Percentiles rank a stretch among this genome's conserved stretches.
Evolutionary conservation across 2,113 vertebrate species (phyloP).

Genomic region (Nettapus auritus): DNA sequence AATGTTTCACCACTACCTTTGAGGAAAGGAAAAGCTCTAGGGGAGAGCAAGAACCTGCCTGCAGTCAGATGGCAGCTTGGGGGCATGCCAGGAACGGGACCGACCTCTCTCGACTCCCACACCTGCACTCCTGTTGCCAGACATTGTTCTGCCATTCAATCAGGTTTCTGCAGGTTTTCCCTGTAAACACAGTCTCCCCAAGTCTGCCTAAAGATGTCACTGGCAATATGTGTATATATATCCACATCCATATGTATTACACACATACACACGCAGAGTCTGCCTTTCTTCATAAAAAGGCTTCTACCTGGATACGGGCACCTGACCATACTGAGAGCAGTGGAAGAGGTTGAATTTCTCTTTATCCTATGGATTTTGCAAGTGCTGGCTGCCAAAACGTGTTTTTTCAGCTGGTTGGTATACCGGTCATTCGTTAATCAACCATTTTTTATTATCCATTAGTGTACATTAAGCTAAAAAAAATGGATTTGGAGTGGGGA

Average conservation of each 20-base stretch:
- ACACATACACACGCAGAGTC: neutral
- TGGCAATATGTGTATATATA: neutral
- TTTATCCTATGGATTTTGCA: constrained; percentile 51
- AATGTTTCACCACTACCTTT: neutral
- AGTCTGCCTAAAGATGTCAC: neutral
- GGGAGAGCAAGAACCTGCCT: neutral
- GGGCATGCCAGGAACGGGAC: neutral
- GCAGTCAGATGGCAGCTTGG: neutral
- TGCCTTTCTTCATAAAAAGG: neutral
- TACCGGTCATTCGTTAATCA: constrained; percentile 23
- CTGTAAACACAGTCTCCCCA: neutral
- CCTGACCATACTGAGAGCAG: neutral
- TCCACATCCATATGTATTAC: neutral
- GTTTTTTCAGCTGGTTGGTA: constrained; percentile 54
- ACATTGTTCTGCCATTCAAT: neutral
- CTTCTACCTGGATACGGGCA: neutral
- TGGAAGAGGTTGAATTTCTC: constrained; percentile 24
- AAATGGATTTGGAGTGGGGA: constrained; percentile 32
- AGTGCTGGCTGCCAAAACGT: constrained; percentile 40
- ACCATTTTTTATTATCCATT: constrained; percentile 70
- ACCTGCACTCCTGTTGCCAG: neutral
- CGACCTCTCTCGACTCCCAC: neutral
- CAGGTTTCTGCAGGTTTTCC: neutral
- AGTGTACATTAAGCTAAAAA: constrained; percentile 60
- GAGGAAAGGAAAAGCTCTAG: neutral